These are phyloP conservation scores for Ophonus ardosiacus DNA, from an alignment of 2,888 invertebrate species.

Conservation along the genomic window DNA sequence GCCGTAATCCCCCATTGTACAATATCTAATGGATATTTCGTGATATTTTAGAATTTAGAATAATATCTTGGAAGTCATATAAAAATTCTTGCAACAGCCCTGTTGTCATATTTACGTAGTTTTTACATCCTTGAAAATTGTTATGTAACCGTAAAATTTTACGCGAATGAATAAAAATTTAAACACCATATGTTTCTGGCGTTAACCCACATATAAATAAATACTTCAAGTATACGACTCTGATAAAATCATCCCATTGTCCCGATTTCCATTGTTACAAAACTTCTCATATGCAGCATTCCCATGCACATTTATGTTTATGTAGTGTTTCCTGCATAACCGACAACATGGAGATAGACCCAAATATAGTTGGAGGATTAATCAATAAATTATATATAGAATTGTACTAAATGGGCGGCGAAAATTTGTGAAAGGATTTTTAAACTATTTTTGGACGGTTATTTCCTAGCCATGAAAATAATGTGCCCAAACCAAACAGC, in stretches of 20 bases:
- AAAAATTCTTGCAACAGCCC: no score
- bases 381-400: slow-evolving; percentile 16
- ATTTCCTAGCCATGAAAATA: no score
- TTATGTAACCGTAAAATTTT: not conserved
- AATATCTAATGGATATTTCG: no score
- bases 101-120: not conserved
- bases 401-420: not conserved
- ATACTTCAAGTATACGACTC: not conserved
- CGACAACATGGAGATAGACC: not conserved
- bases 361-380: not conserved
- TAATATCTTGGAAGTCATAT: no score
- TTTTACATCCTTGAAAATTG: not conserved
- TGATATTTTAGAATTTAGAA: no score
- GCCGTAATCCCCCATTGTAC: no score
- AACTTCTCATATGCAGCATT: slow-evolving; percentile 4
- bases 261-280: slow-evolving; percentile 1
- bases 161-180: not conserved
- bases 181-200: not conserved
- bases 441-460: not conserved
- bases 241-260: not conserved
- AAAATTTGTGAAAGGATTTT: not conserved
- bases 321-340: not conserved
- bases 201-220: slow-evolving; percentile 1
- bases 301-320: not conserved
- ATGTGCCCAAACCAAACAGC: no score